phyloP scores from a whole-genome alignment of 2,113 vertebrate genomes.

The Corvus cornix region DNA sequence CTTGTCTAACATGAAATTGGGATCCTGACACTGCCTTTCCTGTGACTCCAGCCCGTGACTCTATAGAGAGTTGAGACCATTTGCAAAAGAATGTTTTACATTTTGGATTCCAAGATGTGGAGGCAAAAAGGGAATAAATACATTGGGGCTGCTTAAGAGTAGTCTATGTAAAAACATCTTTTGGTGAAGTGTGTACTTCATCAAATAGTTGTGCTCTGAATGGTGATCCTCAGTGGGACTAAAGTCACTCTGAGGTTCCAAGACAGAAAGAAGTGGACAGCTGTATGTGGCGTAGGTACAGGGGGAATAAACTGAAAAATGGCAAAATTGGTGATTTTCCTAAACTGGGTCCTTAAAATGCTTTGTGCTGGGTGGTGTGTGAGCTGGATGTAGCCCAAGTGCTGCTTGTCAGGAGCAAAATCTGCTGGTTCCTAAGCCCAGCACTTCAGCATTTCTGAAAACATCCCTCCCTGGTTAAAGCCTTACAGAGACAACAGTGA shows the following conservation, averaged over 20 bases:
- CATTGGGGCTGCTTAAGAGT: background rate
- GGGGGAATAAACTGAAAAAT: background rate
- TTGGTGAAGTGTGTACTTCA: background rate
- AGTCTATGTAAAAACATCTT: background rate
- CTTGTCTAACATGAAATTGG: background rate
- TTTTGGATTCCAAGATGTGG: background rate
- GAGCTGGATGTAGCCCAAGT: background rate
- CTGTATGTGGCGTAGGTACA: background rate
- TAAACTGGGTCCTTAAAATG: background rate
- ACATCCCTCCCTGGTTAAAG: background rate
- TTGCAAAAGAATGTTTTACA: background rate
- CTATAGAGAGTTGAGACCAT: background rate
- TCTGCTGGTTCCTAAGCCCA: background rate
- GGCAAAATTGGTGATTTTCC: background rate
- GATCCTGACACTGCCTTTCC: background rate
- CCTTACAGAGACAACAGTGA: background rate
- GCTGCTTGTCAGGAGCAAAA: background rate
- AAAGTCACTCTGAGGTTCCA: background rate
- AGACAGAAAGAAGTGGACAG: background rate
- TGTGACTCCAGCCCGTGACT: background rate
- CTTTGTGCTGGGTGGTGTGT: background rate
- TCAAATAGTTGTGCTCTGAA: background rate
- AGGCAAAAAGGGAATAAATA: background rate
- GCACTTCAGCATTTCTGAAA: background rate
- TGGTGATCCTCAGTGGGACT: background rate